Base-by-base conservation (phyloP, 2,797 vertebrate genomes). In the Etheostoma perlongum region DNA sequence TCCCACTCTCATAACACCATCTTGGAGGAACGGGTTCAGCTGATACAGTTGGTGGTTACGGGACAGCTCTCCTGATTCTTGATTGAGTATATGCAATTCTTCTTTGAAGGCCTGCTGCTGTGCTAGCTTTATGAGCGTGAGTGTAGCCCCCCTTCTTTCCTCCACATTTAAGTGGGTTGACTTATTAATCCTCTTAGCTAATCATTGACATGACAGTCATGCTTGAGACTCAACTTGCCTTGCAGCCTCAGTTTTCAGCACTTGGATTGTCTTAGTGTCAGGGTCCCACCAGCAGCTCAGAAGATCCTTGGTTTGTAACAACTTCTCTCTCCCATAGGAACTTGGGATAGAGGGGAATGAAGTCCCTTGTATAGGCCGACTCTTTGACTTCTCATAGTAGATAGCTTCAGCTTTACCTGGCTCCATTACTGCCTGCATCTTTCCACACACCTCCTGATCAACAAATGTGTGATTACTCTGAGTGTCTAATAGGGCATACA, bases 261-360 rank as follows among this genome's bases (percentile, higher is more conserved):
- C 30, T 30, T 30, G 5, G 27, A 27, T 4, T 27, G 27, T 27
- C 27, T 27, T 27, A 27, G 27, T 6, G 5, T 30, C 30, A 30
- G 30, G 30, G 30, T 30, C 30, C 30, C 30, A 5, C 11, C 62
- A 62, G 69, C 15, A 52, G 30, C 5, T 30, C 5, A 30, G 30
- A 30, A 30, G 30, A 30, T 30, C 30, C 71, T 14, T 80, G 74
- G 5, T 6, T 14, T 44, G 33, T 55, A 14, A 44, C 46, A 4
- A 67, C 36, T 2, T 86, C 63, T 53, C 10, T 74, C 16, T 85
- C 49, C 76, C 66, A 74, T n/a, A 85, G 14, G 11, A 85, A 85
- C 25, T 81, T 74, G 0, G 75, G 83, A 27, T 27, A 25, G 6
- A 30, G 58, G 1, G 36, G 36, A 23, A 60, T 30, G 4, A 30